Percentiles rank a stretch among this genome's conserved stretches.
Evolutionary conservation across 2,797 vertebrate species (phyloP).

Genomic region (Ctenosaura bakeri): DNA sequence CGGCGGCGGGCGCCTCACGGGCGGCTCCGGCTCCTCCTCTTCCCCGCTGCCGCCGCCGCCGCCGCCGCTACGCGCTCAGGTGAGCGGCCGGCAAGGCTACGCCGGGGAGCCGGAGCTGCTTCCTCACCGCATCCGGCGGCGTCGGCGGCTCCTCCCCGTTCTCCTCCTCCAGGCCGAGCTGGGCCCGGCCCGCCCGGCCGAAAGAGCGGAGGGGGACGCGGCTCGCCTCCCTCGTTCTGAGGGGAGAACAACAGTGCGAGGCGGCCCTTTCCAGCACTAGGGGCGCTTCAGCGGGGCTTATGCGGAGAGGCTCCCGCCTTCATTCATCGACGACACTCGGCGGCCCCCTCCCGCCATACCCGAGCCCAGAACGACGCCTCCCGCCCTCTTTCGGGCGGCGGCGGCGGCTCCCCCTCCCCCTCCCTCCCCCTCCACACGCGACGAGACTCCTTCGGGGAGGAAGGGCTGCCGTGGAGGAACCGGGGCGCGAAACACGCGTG

Average conservation of each 20-base stretch:
- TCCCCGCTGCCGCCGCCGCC: constrained; percentile 39
- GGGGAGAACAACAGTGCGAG: too few species aligned
- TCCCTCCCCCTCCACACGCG: constrained; percentile 16
- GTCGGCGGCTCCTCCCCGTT: constrained; percentile 16
- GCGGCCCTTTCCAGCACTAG: not conserved
- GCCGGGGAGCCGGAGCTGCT: constrained; percentile 39
- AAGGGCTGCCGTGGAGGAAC: not conserved
- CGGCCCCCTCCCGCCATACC: not conserved
- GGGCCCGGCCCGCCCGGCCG: constrained; percentile 17
- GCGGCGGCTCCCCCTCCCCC: not conserved
- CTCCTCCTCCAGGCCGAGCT: constrained; percentile 30
- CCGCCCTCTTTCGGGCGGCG: not conserved
- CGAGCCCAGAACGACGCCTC: not conserved
- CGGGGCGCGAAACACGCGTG: not conserved
- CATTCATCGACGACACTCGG: not conserved
- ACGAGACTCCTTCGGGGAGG: not conserved
- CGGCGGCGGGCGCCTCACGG: not conserved
- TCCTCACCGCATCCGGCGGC: constrained; percentile 62
- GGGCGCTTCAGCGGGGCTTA: not conserved
- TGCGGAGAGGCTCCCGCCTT: constrained; percentile 3
- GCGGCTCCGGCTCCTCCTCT: not conserved
- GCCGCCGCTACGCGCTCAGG: constrained; percentile 59
- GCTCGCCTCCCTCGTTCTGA: not conserved
- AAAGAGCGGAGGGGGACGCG: not conserved
- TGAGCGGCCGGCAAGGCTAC: constrained; percentile 60